phyloP scores from a whole-genome alignment of 2,113 vertebrate species.

The Argyrosomus japonicus region DNA sequence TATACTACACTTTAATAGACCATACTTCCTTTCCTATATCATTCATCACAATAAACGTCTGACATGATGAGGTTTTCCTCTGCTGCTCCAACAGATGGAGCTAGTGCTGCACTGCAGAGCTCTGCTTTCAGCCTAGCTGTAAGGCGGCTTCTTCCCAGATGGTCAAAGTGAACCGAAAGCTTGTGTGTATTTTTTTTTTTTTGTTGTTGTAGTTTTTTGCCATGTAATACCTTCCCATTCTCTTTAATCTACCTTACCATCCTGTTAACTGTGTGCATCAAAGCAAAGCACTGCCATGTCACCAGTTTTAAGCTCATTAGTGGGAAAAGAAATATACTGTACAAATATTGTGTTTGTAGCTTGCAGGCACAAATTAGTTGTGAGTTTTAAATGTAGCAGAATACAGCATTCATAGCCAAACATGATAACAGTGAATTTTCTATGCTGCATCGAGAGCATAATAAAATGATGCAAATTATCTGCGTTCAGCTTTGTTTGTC shows the following conservation, averaged over 20 bases:
- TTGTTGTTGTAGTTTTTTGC: background rate
- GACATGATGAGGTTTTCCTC: background rate
- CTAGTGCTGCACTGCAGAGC: slow-evolving; percentile 54
- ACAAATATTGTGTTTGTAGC: slow-evolving; percentile 29
- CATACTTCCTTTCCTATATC: background rate
- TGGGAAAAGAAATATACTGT: slow-evolving; percentile 20
- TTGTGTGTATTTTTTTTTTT: slow-evolving; percentile 14
- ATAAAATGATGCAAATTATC: slow-evolving; percentile 10
- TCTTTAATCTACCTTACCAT: slow-evolving; percentile 57
- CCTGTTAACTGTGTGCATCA: slow-evolving; percentile 49
- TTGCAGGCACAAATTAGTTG: slow-evolving; percentile 14
- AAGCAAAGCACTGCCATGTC: slow-evolving; percentile 29
- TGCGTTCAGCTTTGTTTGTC: background rate
- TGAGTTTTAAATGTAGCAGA: slow-evolving; percentile 31
- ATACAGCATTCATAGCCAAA: slow-evolving; percentile 8
- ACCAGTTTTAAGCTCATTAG: slow-evolving; percentile 51
- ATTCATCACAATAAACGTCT: slow-evolving; percentile 31
- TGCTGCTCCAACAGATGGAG: slow-evolving; percentile 72
- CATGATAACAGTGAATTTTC: background rate
- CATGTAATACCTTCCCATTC: slow-evolving; percentile 26
- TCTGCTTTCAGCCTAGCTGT: background rate
- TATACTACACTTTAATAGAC: slow-evolving; percentile 1
- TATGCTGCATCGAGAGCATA: background rate
- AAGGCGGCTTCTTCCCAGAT: slow-evolving; percentile 47
- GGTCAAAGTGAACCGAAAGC: slow-evolving; percentile 42